These are phyloP conservation scores for Standfussiana lucernea DNA, from an alignment of 2,888 invertebrate genomes.

Conservation along the genomic window DNA sequence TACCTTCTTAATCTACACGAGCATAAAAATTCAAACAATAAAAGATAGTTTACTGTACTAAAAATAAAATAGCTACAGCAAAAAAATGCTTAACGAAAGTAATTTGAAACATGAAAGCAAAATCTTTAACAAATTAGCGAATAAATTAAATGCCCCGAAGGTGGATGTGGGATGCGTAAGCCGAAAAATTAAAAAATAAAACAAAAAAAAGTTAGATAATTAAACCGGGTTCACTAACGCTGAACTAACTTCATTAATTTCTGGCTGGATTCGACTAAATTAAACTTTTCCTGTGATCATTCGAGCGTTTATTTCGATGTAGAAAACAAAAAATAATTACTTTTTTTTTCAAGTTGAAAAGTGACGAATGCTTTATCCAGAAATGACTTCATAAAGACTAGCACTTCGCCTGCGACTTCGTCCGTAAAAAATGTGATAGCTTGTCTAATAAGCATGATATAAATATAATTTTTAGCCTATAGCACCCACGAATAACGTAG, in stretches of 20 bases:
- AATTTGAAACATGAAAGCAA: slow-evolving; percentile 46
- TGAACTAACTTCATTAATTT: slow-evolving; percentile 64
- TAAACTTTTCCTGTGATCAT: slow-evolving; percentile 64
- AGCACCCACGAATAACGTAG: no score
- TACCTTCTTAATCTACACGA: not conserved
- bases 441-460: no score
- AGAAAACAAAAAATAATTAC: slow-evolving; percentile 60
- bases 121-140: slow-evolving; percentile 55
- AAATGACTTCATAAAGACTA: slow-evolving; percentile 50
- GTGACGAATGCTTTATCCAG: slow-evolving; percentile 23
- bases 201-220: slow-evolving; percentile 60
- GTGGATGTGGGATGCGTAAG: slow-evolving; percentile 36
- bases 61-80: not conserved
- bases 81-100: not conserved
- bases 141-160: slow-evolving; percentile 59
- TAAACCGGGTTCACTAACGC: slow-evolving; percentile 53
- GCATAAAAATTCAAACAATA: not conserved
- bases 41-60: not conserved
- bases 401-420: no score
- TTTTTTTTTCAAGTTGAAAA: slow-evolving; percentile 44
- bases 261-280: slow-evolving; percentile 51
- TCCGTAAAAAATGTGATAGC: no score
- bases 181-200: slow-evolving; percentile 42
- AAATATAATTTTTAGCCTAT: no score
- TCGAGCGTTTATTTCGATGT: slow-evolving; percentile 51